These are phyloP conservation scores for Elysia chlorotica DNA, from an alignment of 1,140 invertebrate genomes.

Conservation along the genomic window DNA sequence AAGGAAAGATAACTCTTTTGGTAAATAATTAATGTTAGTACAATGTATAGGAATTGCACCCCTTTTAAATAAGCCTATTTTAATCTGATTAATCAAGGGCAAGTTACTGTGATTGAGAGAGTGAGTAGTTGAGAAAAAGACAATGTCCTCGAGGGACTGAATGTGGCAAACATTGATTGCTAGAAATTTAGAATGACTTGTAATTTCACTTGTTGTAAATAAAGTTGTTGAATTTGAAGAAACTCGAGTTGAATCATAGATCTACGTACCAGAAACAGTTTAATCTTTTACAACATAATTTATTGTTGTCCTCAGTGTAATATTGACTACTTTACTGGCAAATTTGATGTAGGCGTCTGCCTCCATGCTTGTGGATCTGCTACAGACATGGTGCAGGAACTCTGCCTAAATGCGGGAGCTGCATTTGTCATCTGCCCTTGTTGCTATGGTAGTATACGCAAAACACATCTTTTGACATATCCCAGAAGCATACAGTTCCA, in stretches of 20 bases:
- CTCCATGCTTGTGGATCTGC: slow-evolving; percentile 94
- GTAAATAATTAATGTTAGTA: too few relatives aligned
- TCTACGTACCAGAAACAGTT: slow-evolving; percentile 45
- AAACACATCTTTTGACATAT: slow-evolving; percentile 74
- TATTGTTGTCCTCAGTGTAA: too few relatives aligned
- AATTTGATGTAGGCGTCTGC: slow-evolving; percentile 80
- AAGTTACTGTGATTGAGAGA: too few relatives aligned
- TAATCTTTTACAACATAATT: slow-evolving; percentile 38
- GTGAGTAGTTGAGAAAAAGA: neutral
- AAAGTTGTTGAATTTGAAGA: neutral
- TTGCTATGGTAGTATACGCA: slow-evolving; percentile 87
- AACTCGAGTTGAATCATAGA: neutral
- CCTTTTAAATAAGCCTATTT: too few relatives aligned
- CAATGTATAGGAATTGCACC: too few relatives aligned
- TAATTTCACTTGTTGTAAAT: neutral
- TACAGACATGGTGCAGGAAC: slow-evolving; percentile 88
- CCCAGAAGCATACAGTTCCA: slow-evolving; percentile 66
- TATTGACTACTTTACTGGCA: slow-evolving; percentile 65
- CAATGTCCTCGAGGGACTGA: neutral
- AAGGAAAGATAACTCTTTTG: too few relatives aligned
- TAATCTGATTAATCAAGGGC: too few relatives aligned
- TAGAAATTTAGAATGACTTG: neutral
- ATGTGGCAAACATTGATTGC: neutral
- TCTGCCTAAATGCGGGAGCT: slow-evolving; percentile 77
- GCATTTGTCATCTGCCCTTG: slow-evolving; percentile 91